Evolutionary conservation across 1,140 invertebrate genomes (phyloP), one percentile per base, ranked within the genome.

Genomic region (Theocolax elegans): DNA sequence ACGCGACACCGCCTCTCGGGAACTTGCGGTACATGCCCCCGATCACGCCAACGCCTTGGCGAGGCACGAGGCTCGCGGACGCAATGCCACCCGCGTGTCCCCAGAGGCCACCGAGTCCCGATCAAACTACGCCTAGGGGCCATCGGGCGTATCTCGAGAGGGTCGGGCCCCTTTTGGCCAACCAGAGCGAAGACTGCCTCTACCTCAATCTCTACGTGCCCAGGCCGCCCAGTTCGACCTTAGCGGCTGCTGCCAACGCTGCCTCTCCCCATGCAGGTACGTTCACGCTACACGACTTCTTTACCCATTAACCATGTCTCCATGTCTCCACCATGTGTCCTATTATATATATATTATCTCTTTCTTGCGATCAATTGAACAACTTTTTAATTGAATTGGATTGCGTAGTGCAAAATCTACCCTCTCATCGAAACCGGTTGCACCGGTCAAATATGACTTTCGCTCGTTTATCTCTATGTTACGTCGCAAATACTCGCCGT

Each of bases 171-270:
- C 87, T 94, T 72, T 88, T 98, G 38, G 89, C 89, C 74, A 95
- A 97, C 81, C 95, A 97, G 87, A 95, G 92, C 83, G 97, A 99
- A 88, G 97, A 99, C 88, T 99, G 97, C 84, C 92, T 98, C 76
- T 98, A 97, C 85, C 89, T 98, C 76, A 99, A 99, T 86, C 90
- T 99, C 71, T 98, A 97, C 85, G 94, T 97, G 68, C 97, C 97
- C 72, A 90, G 91, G 76, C 87, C 88, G 51, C 74, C 76, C n/a
- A 31, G 51, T 12, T 6, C 35, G 15, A 9, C 1, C 8, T 17
- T 15, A 7, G 7, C 48, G 2, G 19, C 23, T 51, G 17, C 42
- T 15, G 3, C 7, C 10, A 17, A 17, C n/a, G 58, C 58, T 8
- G 35, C 58, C 1, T 29, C 42, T 8, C 17, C 27, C 12, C 60